Conservation (phyloP, 2,797 vertebrate species). For the Channallabes apus region DNA sequence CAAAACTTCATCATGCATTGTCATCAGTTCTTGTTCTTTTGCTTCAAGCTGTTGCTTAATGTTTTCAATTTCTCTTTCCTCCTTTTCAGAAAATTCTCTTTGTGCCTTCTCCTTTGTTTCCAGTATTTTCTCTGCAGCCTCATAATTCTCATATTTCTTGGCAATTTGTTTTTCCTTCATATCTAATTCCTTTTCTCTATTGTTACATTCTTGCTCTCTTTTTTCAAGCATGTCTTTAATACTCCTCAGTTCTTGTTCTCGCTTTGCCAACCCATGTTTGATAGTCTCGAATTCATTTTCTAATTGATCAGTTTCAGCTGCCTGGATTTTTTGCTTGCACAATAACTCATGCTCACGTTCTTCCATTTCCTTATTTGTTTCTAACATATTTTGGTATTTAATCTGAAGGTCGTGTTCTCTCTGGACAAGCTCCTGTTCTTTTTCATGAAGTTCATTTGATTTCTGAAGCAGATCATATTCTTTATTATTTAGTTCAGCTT, state of each 20-base stretch:
- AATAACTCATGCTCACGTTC: conserved; percentile 43
- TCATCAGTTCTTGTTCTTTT: conserved; percentile 40
- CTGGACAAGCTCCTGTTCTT: conserved; percentile 41
- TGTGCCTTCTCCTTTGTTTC: conserved; percentile 33
- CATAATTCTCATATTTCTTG: conserved; percentile 27
- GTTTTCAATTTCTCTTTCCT: conserved; percentile 45
- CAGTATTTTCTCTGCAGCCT: conserved; percentile 29
- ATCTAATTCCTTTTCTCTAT: conserved; percentile 28
- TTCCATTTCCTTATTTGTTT: conserved; percentile 20
- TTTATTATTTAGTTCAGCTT: conserved; percentile 32
- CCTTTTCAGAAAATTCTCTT: conserved; percentile 43
- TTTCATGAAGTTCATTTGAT: conserved; percentile 26
- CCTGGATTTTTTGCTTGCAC: conserved; percentile 25
- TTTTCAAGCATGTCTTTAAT: conserved; percentile 24
- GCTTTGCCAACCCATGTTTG: conserved; percentile 46
- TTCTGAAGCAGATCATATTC: conserved; percentile 41
- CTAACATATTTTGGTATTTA: conserved; percentile 24
- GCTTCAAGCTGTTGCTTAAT: conserved; percentile 36
- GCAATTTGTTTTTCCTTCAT: conserved; percentile 43
- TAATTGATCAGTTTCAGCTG: not conserved
- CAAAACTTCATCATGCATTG: conserved; percentile 26
- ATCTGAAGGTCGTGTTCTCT: conserved; percentile 20
- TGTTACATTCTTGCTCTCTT: conserved; percentile 22
- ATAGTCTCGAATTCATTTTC: conserved; percentile 51
- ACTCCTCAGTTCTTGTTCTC: conserved; percentile 51